Conservation (phyloP, 2,113 vertebrate genomes). For the Hystrix brachyura region DNA sequence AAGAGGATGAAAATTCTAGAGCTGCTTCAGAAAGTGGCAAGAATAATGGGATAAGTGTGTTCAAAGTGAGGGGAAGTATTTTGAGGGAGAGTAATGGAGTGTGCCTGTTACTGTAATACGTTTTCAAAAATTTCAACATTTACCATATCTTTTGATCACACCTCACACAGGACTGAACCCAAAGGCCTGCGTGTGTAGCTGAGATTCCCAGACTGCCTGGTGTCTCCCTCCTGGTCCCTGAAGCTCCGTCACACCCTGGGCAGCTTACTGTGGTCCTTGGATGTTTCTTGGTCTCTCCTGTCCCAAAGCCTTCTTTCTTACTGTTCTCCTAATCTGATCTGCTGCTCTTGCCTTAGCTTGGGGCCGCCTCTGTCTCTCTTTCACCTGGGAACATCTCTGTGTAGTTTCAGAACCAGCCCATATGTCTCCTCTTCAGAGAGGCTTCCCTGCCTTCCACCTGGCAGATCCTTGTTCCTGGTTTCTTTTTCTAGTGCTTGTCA, state of each 20-base stretch:
- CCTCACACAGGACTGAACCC: too few species aligned
- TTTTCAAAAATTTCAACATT: neutral
- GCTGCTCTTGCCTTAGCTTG: neutral
- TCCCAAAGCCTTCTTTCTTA: neutral
- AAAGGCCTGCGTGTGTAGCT: neutral
- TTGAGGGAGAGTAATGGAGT: neutral
- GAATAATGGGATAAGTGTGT: neutral
- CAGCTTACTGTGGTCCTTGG: neutral
- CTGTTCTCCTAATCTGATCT: neutral
- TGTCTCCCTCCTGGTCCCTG: neutral
- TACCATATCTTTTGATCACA: neutral
- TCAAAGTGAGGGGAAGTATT: neutral
- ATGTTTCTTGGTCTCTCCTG: neutral
- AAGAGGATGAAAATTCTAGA: neutral
- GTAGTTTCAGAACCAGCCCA: neutral
- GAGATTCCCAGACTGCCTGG: neutral
- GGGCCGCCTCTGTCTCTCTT: too few species aligned
- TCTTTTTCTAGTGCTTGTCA: neutral
- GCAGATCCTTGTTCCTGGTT: neutral
- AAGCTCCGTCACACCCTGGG: rapidly evolving
- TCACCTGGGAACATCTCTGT: neutral
- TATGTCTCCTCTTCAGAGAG: neutral
- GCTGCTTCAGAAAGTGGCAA: neutral
- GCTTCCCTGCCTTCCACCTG: neutral
- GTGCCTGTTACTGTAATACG: neutral